A percentile compares a stretch with the other conserved stretches of the same genome.
Conservation (phyloP, 2,888 invertebrate genomes). For the Synanthedon tipuliformis region DNA sequence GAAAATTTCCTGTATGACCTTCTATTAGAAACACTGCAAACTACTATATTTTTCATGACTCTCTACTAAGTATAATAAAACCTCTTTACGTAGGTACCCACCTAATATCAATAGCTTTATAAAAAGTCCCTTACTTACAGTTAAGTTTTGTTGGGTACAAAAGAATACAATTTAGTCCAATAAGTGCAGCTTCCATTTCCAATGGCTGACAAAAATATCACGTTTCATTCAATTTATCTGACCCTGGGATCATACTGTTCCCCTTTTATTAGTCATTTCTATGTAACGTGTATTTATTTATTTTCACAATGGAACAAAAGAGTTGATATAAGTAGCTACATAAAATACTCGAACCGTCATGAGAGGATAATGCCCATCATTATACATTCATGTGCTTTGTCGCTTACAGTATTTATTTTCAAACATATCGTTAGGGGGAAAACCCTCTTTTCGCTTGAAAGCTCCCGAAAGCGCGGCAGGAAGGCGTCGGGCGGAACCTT, state of each 20-base stretch:
- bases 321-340: constrained; percentile 46
- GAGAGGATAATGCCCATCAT: constrained; percentile 66
- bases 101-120: no score
- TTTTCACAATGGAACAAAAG: constrained; percentile 61
- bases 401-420: constrained; percentile 69
- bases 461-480: constrained; percentile 55
- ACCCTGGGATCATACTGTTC: constrained; percentile 43
- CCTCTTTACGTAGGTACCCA: no score
- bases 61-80: no score
- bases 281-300: constrained; percentile 49
- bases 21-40: no score
- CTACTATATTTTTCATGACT: no score
- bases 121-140: no score
- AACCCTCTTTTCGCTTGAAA: constrained; percentile 62
- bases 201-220: constrained; percentile 53
- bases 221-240: constrained; percentile 51
- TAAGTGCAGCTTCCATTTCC: constrained; percentile 35
- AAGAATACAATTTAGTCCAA: constrained; percentile 25
- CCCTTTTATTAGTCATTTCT: constrained; percentile 39
- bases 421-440: constrained; percentile 57
- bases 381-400: constrained; percentile 69
- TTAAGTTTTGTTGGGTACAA: neutral
- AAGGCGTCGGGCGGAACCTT: constrained; percentile 51
- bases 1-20: no score
- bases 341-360: constrained; percentile 66